A percentile compares a stretch with the other conserved stretches of the same genome.
Conservation (phyloP, 2,888 invertebrate genomes). For the Emmelina monodactyla region DNA sequence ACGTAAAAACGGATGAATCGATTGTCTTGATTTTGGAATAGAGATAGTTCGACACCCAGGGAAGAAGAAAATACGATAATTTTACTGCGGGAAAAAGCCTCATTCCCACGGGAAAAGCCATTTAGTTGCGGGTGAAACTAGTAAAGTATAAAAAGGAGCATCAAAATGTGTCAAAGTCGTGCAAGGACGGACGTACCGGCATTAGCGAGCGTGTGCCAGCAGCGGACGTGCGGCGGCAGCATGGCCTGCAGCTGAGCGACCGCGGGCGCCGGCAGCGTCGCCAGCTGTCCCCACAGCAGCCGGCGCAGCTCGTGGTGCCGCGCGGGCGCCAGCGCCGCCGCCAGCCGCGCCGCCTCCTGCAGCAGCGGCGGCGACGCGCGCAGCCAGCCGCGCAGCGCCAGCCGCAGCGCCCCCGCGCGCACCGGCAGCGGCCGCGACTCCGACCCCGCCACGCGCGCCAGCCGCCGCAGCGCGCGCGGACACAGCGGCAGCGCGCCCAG, state of each 20-base stretch:
- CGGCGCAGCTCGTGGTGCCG: background rate
- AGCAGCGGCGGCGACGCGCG: background rate
- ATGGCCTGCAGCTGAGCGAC: background rate
- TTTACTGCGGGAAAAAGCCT: too few relatives aligned
- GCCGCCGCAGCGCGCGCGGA: slow-evolving; percentile 1
- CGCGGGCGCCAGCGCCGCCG: background rate
- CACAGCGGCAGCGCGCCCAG: background rate
- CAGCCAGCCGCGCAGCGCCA: background rate
- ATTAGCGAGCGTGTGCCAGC: background rate
- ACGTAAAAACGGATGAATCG: too few relatives aligned
- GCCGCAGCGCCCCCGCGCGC: background rate
- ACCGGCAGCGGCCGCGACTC: background rate
- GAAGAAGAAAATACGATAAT: too few relatives aligned
- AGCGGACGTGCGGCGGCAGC: background rate
- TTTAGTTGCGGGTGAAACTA: too few relatives aligned
- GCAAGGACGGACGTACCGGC: too few relatives aligned
- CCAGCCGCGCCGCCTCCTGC: background rate
- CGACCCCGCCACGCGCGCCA: slow-evolving; percentile 1
- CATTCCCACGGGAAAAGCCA: too few relatives aligned
- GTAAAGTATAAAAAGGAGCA: too few relatives aligned
- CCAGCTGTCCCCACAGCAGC: background rate
- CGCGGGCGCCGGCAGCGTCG: background rate
- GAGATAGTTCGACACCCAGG: too few relatives aligned
- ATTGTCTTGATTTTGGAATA: too few relatives aligned
- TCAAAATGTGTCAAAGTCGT: too few relatives aligned